phyloP scores from a whole-genome alignment of 2,113 vertebrate genomes.

The Epinephelus fuscoguttatus region DNA sequence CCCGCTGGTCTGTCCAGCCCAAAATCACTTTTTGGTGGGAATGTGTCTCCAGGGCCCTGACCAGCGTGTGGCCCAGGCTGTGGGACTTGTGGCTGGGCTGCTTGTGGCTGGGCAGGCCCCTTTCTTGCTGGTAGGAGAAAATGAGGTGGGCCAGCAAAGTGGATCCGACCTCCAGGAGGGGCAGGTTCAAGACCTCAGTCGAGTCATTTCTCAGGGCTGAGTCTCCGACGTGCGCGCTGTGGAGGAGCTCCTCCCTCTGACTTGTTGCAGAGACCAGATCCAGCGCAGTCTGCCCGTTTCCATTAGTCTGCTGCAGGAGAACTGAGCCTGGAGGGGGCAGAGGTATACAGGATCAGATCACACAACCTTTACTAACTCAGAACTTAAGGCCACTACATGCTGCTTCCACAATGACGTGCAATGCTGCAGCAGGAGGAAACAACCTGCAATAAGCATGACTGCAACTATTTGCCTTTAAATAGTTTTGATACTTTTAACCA shows the following conservation, averaged over 20 bases:
- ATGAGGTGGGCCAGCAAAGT: conserved; percentile 79
- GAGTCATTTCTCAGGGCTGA: not conserved
- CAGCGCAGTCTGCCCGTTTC: conserved; percentile 82
- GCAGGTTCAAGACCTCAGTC: conserved; percentile 59
- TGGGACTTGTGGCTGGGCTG: conserved; percentile 34
- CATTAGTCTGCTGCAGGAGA: conserved; percentile 87
- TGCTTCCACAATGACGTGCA: not conserved
- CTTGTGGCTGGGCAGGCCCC: conserved; percentile 4
- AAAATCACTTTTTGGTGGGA: conserved; percentile 64
- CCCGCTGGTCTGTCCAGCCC: conserved; percentile 83
- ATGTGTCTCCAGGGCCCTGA: conserved; percentile 57
- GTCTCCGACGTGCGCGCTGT: conserved; percentile 80
- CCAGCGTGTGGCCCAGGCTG: conserved; percentile 55
- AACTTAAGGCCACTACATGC: not conserved
- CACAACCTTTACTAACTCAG: not conserved
- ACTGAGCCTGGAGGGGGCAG: conserved; percentile 86
- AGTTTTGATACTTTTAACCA: not conserved
- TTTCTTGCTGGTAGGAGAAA: conserved; percentile 77
- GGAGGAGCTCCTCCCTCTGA: conserved; percentile 87
- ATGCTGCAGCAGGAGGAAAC: not conserved
- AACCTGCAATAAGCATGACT: not conserved
- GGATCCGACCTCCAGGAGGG: conserved; percentile 80
- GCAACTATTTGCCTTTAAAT: not conserved
- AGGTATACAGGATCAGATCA: conserved; percentile 25
- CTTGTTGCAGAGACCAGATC: conserved; percentile 82